Percentiles rank a stretch among this genome's conserved stretches.
Evolutionary conservation across 2,797 vertebrate species (phyloP).

Genomic region (Gobio occitaniae): DNA sequence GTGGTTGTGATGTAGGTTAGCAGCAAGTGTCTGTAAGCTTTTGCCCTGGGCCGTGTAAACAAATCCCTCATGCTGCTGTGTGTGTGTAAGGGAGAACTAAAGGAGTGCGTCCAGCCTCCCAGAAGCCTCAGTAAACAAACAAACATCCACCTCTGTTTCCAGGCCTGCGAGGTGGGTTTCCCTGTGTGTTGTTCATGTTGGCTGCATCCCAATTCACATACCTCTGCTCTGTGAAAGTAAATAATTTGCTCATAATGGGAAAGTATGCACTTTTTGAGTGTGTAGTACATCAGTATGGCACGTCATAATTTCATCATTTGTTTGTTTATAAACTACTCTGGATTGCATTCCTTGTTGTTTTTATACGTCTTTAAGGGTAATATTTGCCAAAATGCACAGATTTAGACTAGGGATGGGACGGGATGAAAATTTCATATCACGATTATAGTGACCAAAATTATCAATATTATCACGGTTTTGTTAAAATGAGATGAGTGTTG

Average conservation of each 20-base stretch:
- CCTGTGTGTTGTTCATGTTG: conserved; percentile 7
- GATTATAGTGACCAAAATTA: no score
- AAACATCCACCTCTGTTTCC: conserved; percentile 17
- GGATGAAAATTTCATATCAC: no score
- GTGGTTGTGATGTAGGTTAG: conserved; percentile 36
- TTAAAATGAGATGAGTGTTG: no score
- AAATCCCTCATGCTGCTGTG: conserved; percentile 18
- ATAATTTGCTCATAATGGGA: not conserved
- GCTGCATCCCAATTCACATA: conserved; percentile 9
- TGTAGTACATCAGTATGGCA: not conserved
- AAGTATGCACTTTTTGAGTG: not conserved
- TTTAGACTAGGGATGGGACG: not conserved
- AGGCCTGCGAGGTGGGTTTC: not conserved
- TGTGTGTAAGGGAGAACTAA: conserved; percentile 17
- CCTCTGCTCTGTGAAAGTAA: not conserved
- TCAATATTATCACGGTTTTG: no score
- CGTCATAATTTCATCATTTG: not conserved
- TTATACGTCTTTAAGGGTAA: not conserved
- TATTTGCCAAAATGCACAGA: not conserved
- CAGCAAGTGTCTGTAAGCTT: conserved; percentile 18
- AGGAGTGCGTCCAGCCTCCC: conserved; percentile 2
- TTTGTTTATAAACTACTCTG: not conserved
- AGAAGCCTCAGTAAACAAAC: conserved; percentile 31
- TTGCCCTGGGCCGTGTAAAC: conserved; percentile 45
- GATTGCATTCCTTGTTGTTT: not conserved